Base-by-base conservation (phyloP, 2,113 vertebrate species). In the Eurystomus gularis region DNA sequence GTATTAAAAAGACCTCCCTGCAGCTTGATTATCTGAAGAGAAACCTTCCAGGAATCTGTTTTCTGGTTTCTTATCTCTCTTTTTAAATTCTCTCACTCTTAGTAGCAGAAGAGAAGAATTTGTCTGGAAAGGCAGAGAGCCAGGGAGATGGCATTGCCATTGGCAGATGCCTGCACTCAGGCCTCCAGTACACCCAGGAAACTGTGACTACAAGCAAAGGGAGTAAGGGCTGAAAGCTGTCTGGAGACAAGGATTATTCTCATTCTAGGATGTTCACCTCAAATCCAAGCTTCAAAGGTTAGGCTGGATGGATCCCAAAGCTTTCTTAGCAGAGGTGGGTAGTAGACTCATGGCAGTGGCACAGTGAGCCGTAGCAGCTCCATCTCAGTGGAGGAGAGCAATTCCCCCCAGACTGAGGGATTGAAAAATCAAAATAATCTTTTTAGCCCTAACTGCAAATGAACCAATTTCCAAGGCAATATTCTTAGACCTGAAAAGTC, bases 401-500 rank as follows among this genome's bases (percentile, higher is more conserved):
- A 72, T 88, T 88, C 55, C 35, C 64, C 23, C 39, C 13, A 57
- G 86, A 94, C 91, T 49, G 21, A 69, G 55, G 48, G 44, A 87
- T 11, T 86, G 80, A 92, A 93, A 88, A 86, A 35, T 72, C 73
- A 89, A 82, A 92, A 91, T 86, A 82, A 95, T 84, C 86, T 90
- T 80, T 94, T 92, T 61, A 92, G 70, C 48, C 62, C 73, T 65
- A 91, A 76, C 88, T 66, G 61, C 73, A 93, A 94, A 96, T 89
- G 83, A 96, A 69, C 61, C 73, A 65, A 92, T 95, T 96, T 94
- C 61, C 58, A 85, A 94, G 49, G 88, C 86, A 93, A 92, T 96
- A 94, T 85, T 89, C 72, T 92, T 76, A 70, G 76, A 92, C 52
- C 57, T 89, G 60, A 51, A 82, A 96, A 66, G 48, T 66, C 57